Base-by-base conservation (phyloP, 2,113 vertebrate genomes). In the Lethenteron camtschaticum region DNA sequence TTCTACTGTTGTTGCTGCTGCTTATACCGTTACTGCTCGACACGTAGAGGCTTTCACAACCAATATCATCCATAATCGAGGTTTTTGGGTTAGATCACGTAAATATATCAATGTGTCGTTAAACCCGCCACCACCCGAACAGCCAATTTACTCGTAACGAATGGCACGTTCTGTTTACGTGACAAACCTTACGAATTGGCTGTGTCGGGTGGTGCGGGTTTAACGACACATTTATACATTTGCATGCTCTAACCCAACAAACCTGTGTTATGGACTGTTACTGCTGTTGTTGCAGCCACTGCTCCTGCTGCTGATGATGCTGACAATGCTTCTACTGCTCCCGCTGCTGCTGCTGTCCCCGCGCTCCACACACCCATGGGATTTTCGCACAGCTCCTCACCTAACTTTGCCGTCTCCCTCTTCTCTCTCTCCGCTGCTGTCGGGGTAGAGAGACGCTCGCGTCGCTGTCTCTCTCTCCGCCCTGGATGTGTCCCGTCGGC, bases 391-490 rank as follows among this genome's bases (percentile, higher is more conserved):
- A 60, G 6, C 11, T 69, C 69, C 57, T 58, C 14, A 20, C 73
- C 68, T 60, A 60, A 60, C 24, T 69, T 60, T 56, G 70, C 72
- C 69, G 20, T 24, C 11, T 58, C 6, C 20, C 9, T n/a, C 13
- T 41, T 13, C 58, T 66, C 58, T 58, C 60, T 68, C 57, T 12
- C 58, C 58, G 9, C 2, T 69, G 18, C 9, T 24, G 12, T n/a
- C 7, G 3, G 11, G 5, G 68, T 5, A 55, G 10, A 55, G 56
- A 2, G 11, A 8, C 1, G 24, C 11, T 14, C 8, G 3, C 4
- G 69, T 56, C 12, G 4, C 18, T 11, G 10, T 56, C 14, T 58
- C n/a, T 70, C 57, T 20, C 14, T 13, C 10, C 57, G 10, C 9
- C 20, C 11, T 41, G 41, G 41, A 41, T 41, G 41, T 41, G 41